phyloP scores from a whole-genome alignment of 2,113 vertebrate species.

The Neogale vison region DNA sequence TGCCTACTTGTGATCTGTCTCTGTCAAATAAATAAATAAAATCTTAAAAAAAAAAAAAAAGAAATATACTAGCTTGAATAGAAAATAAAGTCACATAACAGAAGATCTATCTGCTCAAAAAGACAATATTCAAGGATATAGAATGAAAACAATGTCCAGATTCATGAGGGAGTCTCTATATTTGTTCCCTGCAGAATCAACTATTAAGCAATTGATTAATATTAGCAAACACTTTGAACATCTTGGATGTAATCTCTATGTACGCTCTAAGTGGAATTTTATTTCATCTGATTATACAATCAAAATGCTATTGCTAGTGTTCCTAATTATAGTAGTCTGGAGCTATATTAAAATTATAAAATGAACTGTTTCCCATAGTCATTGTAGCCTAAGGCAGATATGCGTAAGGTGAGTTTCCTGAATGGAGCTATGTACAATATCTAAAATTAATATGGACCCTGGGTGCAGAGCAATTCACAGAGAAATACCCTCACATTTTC shows the following conservation, averaged over 20 bases:
- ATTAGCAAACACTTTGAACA: conserved; percentile 57
- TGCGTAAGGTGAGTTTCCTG: background rate
- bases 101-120: background rate
- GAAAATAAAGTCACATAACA: background rate
- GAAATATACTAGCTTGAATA: background rate
- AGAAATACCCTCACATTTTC: background rate
- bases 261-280: conserved; percentile 33
- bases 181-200: background rate
- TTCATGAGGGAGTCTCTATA: background rate
- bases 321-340: conserved; percentile 60
- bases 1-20: too few relatives aligned
- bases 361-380: conserved; percentile 24
- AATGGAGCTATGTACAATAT: conserved; percentile 23
- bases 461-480: conserved; percentile 64
- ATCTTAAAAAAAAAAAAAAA: too few relatives aligned
- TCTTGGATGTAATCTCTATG: conserved; percentile 5
- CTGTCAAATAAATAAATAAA: too few relatives aligned
- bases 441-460: conserved; percentile 71
- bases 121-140: background rate
- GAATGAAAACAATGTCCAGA: background rate
- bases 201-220: background rate
- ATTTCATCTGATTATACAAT: background rate
- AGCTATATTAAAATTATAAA: conserved; percentile 42
- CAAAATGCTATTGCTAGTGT: conserved; percentile 39
- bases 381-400: conserved; percentile 28